phyloP scores from a whole-genome alignment of 2,888 invertebrate species.

The Diplazon laetatorius region DNA sequence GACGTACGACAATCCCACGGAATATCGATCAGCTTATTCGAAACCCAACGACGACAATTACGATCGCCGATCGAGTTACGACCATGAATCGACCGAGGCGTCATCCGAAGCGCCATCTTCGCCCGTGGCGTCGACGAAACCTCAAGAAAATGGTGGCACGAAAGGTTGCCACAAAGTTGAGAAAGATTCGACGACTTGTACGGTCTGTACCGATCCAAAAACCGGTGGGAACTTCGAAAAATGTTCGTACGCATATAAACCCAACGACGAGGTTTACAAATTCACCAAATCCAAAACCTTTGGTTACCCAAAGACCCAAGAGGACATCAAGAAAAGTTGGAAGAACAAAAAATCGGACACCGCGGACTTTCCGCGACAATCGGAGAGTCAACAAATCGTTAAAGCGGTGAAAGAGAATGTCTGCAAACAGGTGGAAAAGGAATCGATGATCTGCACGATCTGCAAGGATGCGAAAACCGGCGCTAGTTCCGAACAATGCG shows the following conservation, averaged over 20 bases:
- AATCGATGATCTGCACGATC: conserved; percentile 88
- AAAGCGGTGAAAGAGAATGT: conserved; percentile 26
- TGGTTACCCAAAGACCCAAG: conserved; percentile 68
- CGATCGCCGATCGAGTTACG: conserved; percentile 1
- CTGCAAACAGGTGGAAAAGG: conserved; percentile 84
- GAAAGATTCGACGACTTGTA: conserved; percentile 83
- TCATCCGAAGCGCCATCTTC: conserved; percentile 11
- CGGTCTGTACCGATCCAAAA: conserved; percentile 84
- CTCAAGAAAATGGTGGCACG: conserved; percentile 47
- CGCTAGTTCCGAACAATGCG: conserved; percentile 91
- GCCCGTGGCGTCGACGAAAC: conserved; percentile 78
- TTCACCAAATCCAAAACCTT: conserved; percentile 76
- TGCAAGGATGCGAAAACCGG: conserved; percentile 90
- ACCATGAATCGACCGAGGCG: background rate
- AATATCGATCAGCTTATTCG: conserved; percentile 5
- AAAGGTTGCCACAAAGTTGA: conserved; percentile 66
- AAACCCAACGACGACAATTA: conserved; percentile 25
- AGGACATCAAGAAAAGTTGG: background rate
- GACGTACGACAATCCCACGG: conserved; percentile 22
- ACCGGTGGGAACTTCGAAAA: conserved; percentile 85
- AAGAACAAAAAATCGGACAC: too few species aligned
- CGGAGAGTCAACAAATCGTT: conserved; percentile 23
- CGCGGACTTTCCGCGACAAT: background rate
- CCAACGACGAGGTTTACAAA: conserved; percentile 78
- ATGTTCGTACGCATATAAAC: conserved; percentile 85